phyloP scores from a whole-genome alignment of 2,888 invertebrate genomes.

The Lapara coniferarum region DNA sequence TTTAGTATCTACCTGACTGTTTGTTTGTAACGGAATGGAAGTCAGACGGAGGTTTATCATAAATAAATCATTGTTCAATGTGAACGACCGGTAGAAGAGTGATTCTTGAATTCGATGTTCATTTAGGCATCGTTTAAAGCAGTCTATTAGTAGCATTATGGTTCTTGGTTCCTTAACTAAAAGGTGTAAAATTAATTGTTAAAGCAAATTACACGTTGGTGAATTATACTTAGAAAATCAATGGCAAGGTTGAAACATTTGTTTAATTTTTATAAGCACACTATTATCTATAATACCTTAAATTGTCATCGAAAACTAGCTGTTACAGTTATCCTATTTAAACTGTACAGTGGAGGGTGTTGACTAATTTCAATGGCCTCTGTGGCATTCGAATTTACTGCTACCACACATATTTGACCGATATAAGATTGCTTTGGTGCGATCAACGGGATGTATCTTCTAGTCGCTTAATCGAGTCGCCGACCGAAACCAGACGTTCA shows the following conservation, averaged over 20 bases:
- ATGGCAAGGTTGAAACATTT: no score
- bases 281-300: no score
- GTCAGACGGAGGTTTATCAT: slow-evolving; percentile 15
- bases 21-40: slow-evolving; percentile 18
- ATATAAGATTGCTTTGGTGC: neutral
- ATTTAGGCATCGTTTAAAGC: neutral
- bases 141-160: neutral
- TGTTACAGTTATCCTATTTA: neutral
- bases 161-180: no score
- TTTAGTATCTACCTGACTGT: slow-evolving; percentile 28
- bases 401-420: neutral
- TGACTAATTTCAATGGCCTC: neutral
- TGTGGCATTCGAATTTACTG: neutral
- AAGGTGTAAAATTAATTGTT: no score
- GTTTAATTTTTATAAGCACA: no score
- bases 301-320: no score
- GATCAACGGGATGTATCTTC: slow-evolving; percentile 2
- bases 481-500: neutral
- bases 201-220: no score
- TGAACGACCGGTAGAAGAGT: neutral
- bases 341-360: neutral
- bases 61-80: slow-evolving; percentile 19
- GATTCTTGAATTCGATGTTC: neutral
- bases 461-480: neutral
- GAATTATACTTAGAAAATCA: no score